These are phyloP conservation scores for Ochlodes sylvanus DNA, from an alignment of 2,888 invertebrate genomes.

Conservation along the genomic window DNA sequence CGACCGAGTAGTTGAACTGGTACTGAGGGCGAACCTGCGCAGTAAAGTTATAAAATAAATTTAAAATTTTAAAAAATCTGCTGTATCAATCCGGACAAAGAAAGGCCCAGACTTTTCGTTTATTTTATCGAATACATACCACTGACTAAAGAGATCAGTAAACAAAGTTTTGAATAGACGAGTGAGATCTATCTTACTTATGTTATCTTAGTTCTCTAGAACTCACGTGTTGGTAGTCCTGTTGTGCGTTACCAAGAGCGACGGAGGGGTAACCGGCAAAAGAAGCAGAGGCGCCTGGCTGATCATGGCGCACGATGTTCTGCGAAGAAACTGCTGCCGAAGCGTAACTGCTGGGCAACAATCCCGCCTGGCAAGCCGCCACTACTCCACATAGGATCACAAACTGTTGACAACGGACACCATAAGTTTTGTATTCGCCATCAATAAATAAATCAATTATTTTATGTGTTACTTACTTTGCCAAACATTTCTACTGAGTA, in stretches of 20 bases:
- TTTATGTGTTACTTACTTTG: constrained; percentile 44
- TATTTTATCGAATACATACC: neutral
- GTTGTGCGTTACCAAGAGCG: constrained; percentile 38
- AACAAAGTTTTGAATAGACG: no score
- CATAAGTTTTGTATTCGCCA: neutral
- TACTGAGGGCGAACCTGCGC: constrained; percentile 73
- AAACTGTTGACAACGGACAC: constrained; percentile 42
- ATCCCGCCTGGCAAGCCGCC: constrained; percentile 55
- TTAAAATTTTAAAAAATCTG: no score
- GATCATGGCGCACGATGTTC: constrained; percentile 69
- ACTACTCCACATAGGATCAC: constrained; percentile 54
- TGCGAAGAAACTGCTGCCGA: constrained; percentile 66
- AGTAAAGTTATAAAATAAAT: constrained; percentile 1
- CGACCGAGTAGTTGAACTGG: constrained; percentile 83
- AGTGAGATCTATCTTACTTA: no score
- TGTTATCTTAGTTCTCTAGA: no score
- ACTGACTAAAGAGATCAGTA: no score
- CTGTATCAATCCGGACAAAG: no score
- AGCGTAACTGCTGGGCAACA: constrained; percentile 60
- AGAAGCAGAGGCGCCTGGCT: constrained; percentile 52
- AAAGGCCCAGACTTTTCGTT: no score
- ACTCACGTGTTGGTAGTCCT: neutral
- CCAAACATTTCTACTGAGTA: constrained; percentile 41
- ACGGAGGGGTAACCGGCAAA: constrained; percentile 52
- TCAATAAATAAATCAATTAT: neutral